Evolutionary conservation across 2,888 invertebrate genomes (phyloP), one percentile per base, ranked within the genome.

Genomic region (Dasypogon diadema): DNA sequence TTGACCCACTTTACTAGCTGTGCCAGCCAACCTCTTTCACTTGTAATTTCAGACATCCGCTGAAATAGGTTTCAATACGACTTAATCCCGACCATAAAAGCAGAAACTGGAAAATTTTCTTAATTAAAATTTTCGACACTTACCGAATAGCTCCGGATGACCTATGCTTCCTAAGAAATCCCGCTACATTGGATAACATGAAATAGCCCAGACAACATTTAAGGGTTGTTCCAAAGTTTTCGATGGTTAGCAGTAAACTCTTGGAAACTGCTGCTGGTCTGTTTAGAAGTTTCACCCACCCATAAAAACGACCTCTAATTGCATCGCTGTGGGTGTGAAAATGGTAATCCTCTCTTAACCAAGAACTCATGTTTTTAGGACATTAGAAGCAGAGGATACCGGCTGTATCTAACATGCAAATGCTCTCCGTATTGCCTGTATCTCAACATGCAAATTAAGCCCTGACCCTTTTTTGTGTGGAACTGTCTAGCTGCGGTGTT

Each of bases 271-370:
- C 24, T 55, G 8, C n/a, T 18, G 37, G 37, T 60, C 34, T 37
- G 37, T 37, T 42, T 10, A 4, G n/a, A 37, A 37, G 18, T 18
- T 14, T 21, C n/a, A 60, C 18, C 21, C 16, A n/a, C 4, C 60
- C 60, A 60, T 60, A 42, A 60, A 37, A 60, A 42, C 60, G 37
- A 42, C 60, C 60, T 18, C 60, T 60, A 60, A 60, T 60, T 60
- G 60, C 60, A 60, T 37, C 34, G 12, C 60, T 34, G 60, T 21
- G 60, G 60, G 60, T 60, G 60, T 30, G 34, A 60, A 60, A 37
- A 21, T 60, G 21, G 37, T 34, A 60, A 60, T 34, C 60, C 60
- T 37, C 21, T 60, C 34, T 4, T 37, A 60, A 18, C 18, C 37
- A 12, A 18, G 60, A 14, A 60, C 21, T 34, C 16, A n/a, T 60